These are phyloP conservation scores for Habropoda laboriosa DNA, from an alignment of 1,140 invertebrate species.

Conservation along the genomic window DNA sequence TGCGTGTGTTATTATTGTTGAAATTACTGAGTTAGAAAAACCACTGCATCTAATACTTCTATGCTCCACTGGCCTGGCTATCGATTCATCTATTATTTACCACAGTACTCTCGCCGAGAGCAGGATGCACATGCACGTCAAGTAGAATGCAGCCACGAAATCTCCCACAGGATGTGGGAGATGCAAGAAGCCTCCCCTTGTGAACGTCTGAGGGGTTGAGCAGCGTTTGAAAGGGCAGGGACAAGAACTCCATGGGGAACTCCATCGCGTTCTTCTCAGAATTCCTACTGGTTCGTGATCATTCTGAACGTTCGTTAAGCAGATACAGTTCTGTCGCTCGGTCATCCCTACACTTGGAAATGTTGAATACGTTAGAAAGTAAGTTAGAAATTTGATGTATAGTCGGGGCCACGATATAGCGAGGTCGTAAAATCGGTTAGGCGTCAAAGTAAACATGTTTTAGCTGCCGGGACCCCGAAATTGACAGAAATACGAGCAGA, in stretches of 20 bases:
- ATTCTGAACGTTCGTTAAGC: not conserved
- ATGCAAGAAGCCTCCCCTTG: constrained; percentile 40
- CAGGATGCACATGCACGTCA: constrained; percentile 22
- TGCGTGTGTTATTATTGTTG: no score
- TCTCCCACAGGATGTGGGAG: constrained; percentile 49
- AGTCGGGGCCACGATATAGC: no score
- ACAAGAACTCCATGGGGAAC: constrained; percentile 21
- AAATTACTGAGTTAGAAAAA: no score
- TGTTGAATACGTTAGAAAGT: no score
- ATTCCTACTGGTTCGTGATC: constrained; percentile 14
- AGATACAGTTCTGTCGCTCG: no score
- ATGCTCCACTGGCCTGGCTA: not conserved
- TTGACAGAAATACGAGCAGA: no score
- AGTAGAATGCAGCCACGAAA: constrained; percentile 31
- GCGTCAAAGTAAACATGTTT: no score
- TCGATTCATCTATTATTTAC: constrained; percentile 53
- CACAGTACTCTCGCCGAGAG: constrained; percentile 7
- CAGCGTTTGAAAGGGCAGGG: constrained; percentile 39
- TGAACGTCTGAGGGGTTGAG: constrained; percentile 46
- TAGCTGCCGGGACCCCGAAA: no score
- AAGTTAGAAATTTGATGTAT: no score
- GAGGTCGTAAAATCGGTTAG: no score
- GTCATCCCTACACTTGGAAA: no score
- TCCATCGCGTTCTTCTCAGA: not conserved
- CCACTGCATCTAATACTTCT: no score